phyloP scores from a whole-genome alignment of 2,888 invertebrate genomes.

The Stramonita haemastoma region DNA sequence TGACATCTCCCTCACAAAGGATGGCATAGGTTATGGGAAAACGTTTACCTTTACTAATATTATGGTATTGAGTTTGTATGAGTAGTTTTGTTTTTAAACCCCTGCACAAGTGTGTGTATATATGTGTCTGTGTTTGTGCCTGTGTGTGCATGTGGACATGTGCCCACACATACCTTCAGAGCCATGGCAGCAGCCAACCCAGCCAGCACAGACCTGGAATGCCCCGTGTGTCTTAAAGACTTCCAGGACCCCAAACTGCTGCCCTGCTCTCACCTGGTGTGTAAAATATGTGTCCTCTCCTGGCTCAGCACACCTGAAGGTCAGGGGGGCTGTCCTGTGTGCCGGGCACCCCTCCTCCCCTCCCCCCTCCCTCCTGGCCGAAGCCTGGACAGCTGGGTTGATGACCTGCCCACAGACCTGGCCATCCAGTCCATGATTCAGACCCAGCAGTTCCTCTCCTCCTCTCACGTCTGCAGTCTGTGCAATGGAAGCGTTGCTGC shows the following conservation, averaged over 20 bases:
- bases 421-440: conserved; percentile 1
- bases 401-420: conserved; percentile 28
- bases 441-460: not conserved
- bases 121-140: too few relatives aligned
- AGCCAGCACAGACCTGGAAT: not conserved
- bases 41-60: too few relatives aligned
- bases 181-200: not conserved
- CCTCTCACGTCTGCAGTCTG: not conserved
- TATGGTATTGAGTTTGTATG: too few relatives aligned
- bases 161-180: too few relatives aligned
- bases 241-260: conserved; percentile 4
- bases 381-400: not conserved
- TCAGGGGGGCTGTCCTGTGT: not conserved
- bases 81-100: too few relatives aligned
- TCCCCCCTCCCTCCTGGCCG: not conserved
- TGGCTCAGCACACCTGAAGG: not conserved
- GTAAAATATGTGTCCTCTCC: not conserved
- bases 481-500: not conserved
- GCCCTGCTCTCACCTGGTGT: conserved; percentile 8
- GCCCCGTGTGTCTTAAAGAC: not conserved
- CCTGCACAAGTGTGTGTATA: too few relatives aligned
- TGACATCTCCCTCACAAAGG: too few relatives aligned
- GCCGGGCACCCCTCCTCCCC: conserved; percentile 13
- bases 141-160: too few relatives aligned
- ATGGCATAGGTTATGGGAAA: too few relatives aligned